Percentiles rank a stretch among this genome's conserved stretches.
These are phyloP conservation scores for Neomorphus geoffroyi DNA, from an alignment of 2,797 vertebrate species.

Conservation along the genomic window DNA sequence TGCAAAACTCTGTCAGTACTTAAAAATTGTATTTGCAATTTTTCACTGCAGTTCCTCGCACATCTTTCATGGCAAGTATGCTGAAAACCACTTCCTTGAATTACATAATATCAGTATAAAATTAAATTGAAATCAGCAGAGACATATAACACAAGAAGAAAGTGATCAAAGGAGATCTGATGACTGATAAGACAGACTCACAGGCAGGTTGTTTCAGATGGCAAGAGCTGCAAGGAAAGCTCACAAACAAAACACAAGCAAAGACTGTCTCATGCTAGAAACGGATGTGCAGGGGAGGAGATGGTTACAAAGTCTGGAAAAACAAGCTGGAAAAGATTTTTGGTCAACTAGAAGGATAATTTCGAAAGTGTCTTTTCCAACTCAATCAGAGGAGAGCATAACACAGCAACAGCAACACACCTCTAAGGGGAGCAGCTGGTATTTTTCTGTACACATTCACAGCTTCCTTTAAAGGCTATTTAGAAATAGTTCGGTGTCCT, in stretches of 20 bases:
- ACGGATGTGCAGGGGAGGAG: background rate
- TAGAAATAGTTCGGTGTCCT: background rate
- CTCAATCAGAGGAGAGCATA: background rate
- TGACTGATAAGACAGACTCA: background rate
- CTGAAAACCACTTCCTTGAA: background rate
- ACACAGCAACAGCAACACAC: background rate
- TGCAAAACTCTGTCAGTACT: slow-evolving; percentile 13
- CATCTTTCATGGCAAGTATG: background rate
- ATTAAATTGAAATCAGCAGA: background rate
- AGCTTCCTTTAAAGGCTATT: background rate
- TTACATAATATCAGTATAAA: background rate
- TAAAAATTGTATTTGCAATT: background rate
- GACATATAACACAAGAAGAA: background rate
- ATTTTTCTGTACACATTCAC: background rate
- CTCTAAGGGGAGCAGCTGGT: background rate
- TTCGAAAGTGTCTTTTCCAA: background rate
- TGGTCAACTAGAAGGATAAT: background rate
- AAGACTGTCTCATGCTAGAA: background rate
- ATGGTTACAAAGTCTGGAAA: background rate
- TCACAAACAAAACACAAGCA: background rate
- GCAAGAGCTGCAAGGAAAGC: background rate
- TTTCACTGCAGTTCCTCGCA: background rate
- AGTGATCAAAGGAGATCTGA: background rate
- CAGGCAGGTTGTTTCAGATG: background rate
- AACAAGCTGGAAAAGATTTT: background rate